Conservation (phyloP, 2,113 vertebrate genomes). For the Muscicapa adusta region DNA sequence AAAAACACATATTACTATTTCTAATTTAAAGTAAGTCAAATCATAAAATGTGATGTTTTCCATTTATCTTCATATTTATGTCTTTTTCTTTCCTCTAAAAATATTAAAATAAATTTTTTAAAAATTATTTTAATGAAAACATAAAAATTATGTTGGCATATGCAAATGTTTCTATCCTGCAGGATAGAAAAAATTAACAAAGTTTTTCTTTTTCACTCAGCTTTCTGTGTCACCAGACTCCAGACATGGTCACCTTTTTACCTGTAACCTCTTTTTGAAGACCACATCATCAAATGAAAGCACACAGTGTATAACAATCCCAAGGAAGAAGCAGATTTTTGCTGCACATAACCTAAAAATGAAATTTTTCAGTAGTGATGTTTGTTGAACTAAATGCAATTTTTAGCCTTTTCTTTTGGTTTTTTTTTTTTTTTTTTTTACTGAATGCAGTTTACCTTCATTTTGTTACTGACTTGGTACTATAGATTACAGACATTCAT, state of each 20-base stretch:
- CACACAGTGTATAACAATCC: not conserved
- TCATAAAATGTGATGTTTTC: not conserved
- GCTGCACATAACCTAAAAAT: slow-evolving; percentile 18
- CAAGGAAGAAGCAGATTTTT: slow-evolving; percentile 59
- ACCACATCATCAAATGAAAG: not conserved
- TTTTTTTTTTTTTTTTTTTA: not conserved
- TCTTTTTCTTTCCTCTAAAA: not conserved
- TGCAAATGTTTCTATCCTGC: too few relatives aligned
- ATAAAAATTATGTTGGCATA: not conserved
- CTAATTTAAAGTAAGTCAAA: not conserved
- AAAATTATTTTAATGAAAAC: not conserved
- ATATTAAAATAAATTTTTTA: accelerated
- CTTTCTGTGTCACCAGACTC: slow-evolving; percentile 25
- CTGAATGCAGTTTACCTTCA: not conserved
- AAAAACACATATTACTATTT: not conserved
- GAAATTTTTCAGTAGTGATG: slow-evolving; percentile 46
- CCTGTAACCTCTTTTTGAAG: slow-evolving; percentile 61
- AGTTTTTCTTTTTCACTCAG: slow-evolving; percentile 7
- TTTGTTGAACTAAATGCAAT: slow-evolving; percentile 34
- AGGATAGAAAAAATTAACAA: not conserved
- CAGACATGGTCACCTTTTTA: slow-evolving; percentile 26
- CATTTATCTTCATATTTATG: not conserved
- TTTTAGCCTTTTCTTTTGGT: not conserved
- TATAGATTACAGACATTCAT: not conserved
- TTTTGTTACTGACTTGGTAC: not conserved